Base-by-base conservation (phyloP, 2,888 invertebrate genomes). In the Dorcus parallelipipedus region DNA sequence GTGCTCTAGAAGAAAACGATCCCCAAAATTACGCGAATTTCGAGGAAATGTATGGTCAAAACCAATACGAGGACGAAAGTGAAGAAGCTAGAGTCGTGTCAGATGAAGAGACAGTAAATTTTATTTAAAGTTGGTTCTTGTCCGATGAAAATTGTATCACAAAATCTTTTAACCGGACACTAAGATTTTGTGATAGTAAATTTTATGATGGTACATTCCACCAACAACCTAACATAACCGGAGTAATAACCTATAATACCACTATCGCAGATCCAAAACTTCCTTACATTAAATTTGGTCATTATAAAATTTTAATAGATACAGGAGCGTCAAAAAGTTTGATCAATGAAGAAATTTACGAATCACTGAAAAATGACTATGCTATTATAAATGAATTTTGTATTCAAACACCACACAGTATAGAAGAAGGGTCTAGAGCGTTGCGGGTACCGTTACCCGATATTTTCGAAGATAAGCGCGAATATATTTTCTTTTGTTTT, bases 1-100 rank as follows among this genome's bases (percentile, higher is more conserved):
- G 53, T 38, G 38, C 10, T 43, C 20, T 33, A 52, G 52, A 52
- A 52, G 52, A 52, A 20, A 2, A 3, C 14, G 67, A 9, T n/a
- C 4, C 9, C 41, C 41, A 41, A 14, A 14, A 41, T 9, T 41
- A 41, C 40, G n/a, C n/a, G 10, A 41, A n/a, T 41, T 10, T n/a
- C 41, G 41, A 10, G 3, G 10, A 41, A n/a, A 9, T 9, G 41
- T 41, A 41, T 10, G 41, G 3, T 9, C 41, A 10, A 10, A 41
- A 41, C 4, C 41, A n/a, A 41, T 4, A 41, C 20, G 20, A 20
- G 9, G 9, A 8, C 10, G n/a, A 39, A 33, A 38, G 9, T 10
- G 39, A 38, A 50, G 14, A 23, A 50, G 2, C 26, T 45, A 26
- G 42, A 53, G 5, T 9, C 23, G n/a, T 17, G 38, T 10, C 23